Evolutionary conservation across 1,140 invertebrate species (phyloP), one percentile per base, ranked within the genome.

Genomic region (Caenorhabditis elegans): DNA sequence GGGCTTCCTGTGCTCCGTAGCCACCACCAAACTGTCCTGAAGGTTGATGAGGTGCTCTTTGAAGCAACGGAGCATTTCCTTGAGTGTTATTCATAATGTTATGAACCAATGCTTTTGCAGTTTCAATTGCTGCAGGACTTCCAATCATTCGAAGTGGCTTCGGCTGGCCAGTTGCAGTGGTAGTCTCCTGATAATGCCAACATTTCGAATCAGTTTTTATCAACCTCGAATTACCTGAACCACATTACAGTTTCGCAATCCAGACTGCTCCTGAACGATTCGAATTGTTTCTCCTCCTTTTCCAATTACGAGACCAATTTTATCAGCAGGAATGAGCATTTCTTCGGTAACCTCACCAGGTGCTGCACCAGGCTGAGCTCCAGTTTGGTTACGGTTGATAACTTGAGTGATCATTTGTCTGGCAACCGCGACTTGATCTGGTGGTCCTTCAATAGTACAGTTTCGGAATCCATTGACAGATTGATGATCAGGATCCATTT

Each of bases 261-360:
- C 95, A 83, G 95, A 95, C 89, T 95, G 95, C 86, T 97, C 96
- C 87, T 91, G 80, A 19, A 98, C 91, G 86, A 95, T 94, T 88
- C 98, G 96, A 84, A 99, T 99, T 0, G 96, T 99, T 90, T 98
- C 97, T 6, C 97, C 97, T 22, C 60, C 60, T 92, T 98, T 98
- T 13, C 92, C 92, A 88, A 99, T 99, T 82, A 99, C 95, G 3
- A 98, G 92, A 47, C 97, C 97, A 76, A 98, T 97, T 92, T 98
- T 99, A 2, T 94, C 93, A 8, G 96, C 96, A 0, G 97, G 97
- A 81, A 99, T 94, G 93, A 95, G 95, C 82, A 99, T 95, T 90
- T 99, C 97, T 53, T 96, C 93, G 90, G 90, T 87, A 55, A 88
- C 86, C 49, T 86, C 86, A 10, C 34, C 60, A 6, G 11, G 3